A percentile compares a stretch with the other conserved stretches of the same genome.
These are phyloP conservation scores for Drosophila greeni DNA, from an alignment of 2,888 invertebrate species.

Conservation along the genomic window DNA sequence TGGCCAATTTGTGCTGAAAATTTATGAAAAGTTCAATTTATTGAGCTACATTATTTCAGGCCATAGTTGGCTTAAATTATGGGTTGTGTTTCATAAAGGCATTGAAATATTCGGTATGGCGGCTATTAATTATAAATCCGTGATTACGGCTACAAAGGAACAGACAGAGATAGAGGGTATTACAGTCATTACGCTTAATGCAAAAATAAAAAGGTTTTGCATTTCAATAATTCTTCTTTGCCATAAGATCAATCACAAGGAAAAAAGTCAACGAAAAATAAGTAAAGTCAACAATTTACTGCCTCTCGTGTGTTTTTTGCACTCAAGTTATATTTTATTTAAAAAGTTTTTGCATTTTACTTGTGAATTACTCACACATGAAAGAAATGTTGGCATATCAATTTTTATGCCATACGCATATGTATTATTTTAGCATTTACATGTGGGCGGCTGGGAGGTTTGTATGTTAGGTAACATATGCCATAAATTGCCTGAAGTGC, in stretches of 20 bases:
- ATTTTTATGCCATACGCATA: constrained; percentile 72
- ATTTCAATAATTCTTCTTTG: not conserved
- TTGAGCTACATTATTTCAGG: constrained; percentile 66
- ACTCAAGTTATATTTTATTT: constrained; percentile 62
- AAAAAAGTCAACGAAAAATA: constrained; percentile 4
- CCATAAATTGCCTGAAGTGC: constrained; percentile 72
- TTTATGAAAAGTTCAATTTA: constrained; percentile 74
- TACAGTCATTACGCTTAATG: constrained; percentile 7
- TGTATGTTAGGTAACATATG: constrained; percentile 62
- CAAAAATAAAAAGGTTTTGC: not conserved
- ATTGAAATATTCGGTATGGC: constrained; percentile 12
- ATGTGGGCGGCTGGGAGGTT: constrained; percentile 32
- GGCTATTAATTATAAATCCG: constrained; percentile 35
- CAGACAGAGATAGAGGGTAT: not conserved
- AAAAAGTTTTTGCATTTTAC: constrained; percentile 69
- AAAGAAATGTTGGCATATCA: constrained; percentile 68
- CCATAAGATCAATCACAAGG: constrained; percentile 23
- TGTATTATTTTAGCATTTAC: constrained; percentile 71
- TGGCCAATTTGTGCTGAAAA: constrained; percentile 67
- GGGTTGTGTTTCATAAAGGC: constrained; percentile 1
- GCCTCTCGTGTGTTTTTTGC: constrained; percentile 3
- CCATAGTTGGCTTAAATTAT: constrained; percentile 51
- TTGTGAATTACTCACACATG: constrained; percentile 73
- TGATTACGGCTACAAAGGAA: constrained; percentile 10
- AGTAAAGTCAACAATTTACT: constrained; percentile 23